Evolutionary conservation across 2,888 invertebrate species (phyloP), one percentile per base, ranked within the genome.

Genomic region (Ommatoiulus sabulosus): DNA sequence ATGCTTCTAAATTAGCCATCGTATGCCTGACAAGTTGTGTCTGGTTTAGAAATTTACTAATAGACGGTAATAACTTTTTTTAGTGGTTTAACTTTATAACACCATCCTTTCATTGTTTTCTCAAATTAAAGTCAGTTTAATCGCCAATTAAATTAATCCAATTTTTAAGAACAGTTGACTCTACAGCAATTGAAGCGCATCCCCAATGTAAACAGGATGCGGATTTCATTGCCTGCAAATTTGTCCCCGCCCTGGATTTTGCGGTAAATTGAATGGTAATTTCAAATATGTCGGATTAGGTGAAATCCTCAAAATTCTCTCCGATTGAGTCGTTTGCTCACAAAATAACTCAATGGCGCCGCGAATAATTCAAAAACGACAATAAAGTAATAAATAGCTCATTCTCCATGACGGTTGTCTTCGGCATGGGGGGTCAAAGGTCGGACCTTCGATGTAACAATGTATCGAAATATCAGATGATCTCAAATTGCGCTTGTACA

Each of bases 401-500:
- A 35, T 80, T 80, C 24, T 24, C 35, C 80, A 80, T 80, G 35
- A 35, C 80, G 1, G 10, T 72, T 72, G 63, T 63, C 20, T 6
- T n/a, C n/a, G 63, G 20, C 2, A 72, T 72, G 24, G 10, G 24
- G 35, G 35, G 80, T 80, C 80, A 80, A 12, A 80, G 80, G 24
- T 80, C 35, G 35, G 24, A 24, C 24, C 35, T 35, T 80, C 72
- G 15, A 15, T 24, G 80, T 80, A 80, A 80, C 80, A 24, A 24
- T 80, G 7, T 24, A 80, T 80, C 80, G 8, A 35, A 80, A 80
- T 80, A 80, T 12, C 24, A 80, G 80, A 80, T 80, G 24, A 80
- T 24, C 12, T 80, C 80, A 6, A 80, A 63, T n/a, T 17, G 63
- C n/a, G 3, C n/a, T 6, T 63, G 17, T 20, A 5, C n/a, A 63